These are phyloP conservation scores for Pipistrellus pipistrellus DNA, from an alignment of 2,797 vertebrate species.

Conservation along the genomic window DNA sequence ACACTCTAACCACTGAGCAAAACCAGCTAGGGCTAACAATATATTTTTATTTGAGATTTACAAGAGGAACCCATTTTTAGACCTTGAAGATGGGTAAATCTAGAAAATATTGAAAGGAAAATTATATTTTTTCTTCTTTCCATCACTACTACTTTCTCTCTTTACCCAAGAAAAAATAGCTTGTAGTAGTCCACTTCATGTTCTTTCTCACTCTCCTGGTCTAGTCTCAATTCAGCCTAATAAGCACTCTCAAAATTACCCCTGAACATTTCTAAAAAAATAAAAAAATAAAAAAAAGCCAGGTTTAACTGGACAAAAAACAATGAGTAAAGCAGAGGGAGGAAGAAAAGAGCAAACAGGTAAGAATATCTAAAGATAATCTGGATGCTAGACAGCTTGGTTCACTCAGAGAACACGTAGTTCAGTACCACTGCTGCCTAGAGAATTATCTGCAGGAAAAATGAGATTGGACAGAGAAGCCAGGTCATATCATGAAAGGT, in stretches of 20 bases:
- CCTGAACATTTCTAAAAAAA: background rate
- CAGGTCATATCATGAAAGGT: background rate
- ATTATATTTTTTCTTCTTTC: conserved; percentile 8
- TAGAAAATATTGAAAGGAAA: background rate
- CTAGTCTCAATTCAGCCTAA: background rate
- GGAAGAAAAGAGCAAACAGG: background rate
- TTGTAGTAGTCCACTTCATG: background rate
- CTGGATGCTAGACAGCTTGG: background rate
- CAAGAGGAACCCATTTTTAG: background rate
- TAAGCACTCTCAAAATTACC: background rate
- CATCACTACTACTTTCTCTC: background rate
- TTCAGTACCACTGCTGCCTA: background rate
- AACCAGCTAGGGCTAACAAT: background rate
- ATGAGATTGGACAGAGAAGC: background rate
- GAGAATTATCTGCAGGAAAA: background rate
- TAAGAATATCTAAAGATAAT: background rate
- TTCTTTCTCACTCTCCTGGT: background rate
- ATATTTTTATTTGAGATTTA: conserved; percentile 42
- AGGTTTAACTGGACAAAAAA: conserved; percentile 7
- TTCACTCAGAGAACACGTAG: background rate
- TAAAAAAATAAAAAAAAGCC: background rate
- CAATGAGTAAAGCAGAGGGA: background rate
- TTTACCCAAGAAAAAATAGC: background rate
- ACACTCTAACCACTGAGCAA: background rate
- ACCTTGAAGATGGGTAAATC: conserved; percentile 13